Percentiles rank a stretch among this genome's conserved stretches.
These are phyloP conservation scores for Drosophila neonasuta DNA, from an alignment of 2,888 invertebrate species.

Conservation along the genomic window DNA sequence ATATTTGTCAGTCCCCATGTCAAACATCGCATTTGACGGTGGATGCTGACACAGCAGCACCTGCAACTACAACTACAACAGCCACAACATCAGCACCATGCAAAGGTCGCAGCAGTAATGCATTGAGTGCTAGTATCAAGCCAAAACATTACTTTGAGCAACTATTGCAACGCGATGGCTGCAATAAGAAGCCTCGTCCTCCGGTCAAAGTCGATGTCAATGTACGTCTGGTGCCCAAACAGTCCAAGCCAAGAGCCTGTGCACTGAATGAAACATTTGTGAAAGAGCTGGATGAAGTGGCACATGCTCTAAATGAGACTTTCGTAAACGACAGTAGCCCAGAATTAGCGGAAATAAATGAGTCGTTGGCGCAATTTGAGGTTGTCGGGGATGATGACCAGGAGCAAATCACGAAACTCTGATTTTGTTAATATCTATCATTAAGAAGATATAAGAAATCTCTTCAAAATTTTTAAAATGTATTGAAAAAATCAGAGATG, in stretches of 20 bases:
- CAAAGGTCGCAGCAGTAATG: slow-evolving; percentile 61
- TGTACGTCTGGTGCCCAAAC: slow-evolving; percentile 88
- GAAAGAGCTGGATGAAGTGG: slow-evolving; percentile 63
- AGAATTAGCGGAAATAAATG: slow-evolving; percentile 58
- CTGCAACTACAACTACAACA: slow-evolving; percentile 9
- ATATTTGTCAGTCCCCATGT: slow-evolving; percentile 68
- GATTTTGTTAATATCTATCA: slow-evolving; percentile 58
- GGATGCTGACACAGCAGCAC: slow-evolving; percentile 59
- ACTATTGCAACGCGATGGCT: slow-evolving; percentile 67
- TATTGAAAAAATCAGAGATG: neutral
- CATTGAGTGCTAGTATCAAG: slow-evolving; percentile 63
- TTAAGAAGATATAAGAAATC: neutral
- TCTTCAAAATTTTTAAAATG: neutral
- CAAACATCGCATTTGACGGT: slow-evolving; percentile 71
- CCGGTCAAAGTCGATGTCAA: slow-evolving; percentile 91
- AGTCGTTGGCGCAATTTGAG: slow-evolving; percentile 57
- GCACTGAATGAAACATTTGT: slow-evolving; percentile 64
- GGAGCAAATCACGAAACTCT: slow-evolving; percentile 58
- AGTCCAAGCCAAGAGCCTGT: slow-evolving; percentile 46
- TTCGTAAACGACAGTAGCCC: slow-evolving; percentile 61
- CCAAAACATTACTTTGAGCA: slow-evolving; percentile 73
- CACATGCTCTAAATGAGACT: slow-evolving; percentile 64
- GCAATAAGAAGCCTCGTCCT: slow-evolving; percentile 72
- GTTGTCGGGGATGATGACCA: slow-evolving; percentile 36
- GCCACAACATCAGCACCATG: slow-evolving; percentile 36